phyloP scores from a whole-genome alignment of 2,113 vertebrate species.

The Anser cygnoides region DNA sequence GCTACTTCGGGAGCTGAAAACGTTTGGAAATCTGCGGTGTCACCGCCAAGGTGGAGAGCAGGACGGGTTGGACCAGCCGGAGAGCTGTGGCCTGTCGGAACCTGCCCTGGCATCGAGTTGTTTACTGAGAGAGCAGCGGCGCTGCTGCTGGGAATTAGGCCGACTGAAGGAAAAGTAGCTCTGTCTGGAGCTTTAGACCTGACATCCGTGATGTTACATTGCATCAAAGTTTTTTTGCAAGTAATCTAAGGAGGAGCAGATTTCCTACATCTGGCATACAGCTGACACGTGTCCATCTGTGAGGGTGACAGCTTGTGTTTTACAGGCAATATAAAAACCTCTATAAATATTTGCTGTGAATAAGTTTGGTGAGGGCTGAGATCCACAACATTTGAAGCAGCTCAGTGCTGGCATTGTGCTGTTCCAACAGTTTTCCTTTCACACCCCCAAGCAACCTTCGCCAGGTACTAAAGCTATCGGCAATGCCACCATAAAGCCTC shows the following conservation, averaged over 20 bases:
- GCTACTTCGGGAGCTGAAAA: no score
- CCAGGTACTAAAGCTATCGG: neutral
- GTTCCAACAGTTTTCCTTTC: neutral
- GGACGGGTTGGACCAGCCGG: neutral
- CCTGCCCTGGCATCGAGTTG: neutral
- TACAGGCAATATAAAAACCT: neutral
- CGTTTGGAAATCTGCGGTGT: fast-evolving
- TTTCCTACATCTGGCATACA: neutral
- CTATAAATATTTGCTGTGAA: neutral
- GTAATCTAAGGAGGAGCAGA: neutral
- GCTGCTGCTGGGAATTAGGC: neutral
- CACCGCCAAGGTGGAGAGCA: neutral
- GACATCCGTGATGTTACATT: neutral
- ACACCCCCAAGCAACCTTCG: neutral
- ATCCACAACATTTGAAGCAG: neutral
- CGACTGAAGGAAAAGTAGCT: neutral
- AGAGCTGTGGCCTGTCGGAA: neutral
- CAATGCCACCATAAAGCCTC: neutral
- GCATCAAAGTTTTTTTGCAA: neutral
- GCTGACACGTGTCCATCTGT: fast-evolving
- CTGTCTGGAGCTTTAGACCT: neutral
- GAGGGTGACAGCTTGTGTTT: neutral
- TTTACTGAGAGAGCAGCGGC: neutral
- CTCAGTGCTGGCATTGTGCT: neutral
- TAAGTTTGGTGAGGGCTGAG: neutral